Conservation (phyloP, 2,113 vertebrate genomes). For the Platycercus adscitus region DNA sequence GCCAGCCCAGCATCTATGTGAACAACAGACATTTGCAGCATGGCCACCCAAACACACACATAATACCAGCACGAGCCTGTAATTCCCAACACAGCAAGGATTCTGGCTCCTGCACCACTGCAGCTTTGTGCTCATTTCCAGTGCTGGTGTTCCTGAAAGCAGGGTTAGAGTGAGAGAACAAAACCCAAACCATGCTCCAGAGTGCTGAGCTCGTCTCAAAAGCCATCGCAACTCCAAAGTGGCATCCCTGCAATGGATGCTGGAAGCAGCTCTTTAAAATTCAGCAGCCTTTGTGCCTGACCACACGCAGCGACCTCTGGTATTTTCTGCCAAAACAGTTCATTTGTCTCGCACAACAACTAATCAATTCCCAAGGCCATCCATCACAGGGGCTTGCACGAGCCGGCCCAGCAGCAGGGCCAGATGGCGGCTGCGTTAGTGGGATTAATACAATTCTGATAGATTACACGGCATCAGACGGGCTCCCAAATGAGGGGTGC, state of each 20-base stretch:
- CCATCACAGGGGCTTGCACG: slow-evolving; percentile 84
- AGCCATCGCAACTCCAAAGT: background rate
- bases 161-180: background rate
- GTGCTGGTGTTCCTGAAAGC: accelerated
- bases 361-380: slow-evolving; percentile 96
- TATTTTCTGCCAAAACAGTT: slow-evolving; percentile 91
- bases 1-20: background rate
- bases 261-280: slow-evolving; percentile 78
- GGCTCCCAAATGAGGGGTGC: slow-evolving; percentile 11
- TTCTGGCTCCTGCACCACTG: background rate
- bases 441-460: slow-evolving; percentile 90
- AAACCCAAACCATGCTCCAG: accelerated
- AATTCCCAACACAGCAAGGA: background rate
- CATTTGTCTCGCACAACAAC: slow-evolving; percentile 92
- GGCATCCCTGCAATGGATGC: slow-evolving; percentile 58
- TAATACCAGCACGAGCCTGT: accelerated
- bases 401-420: slow-evolving; percentile 71
- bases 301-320: slow-evolving; percentile 86
- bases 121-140: background rate
- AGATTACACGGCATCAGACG: slow-evolving; percentile 78
- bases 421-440: slow-evolving; percentile 80
- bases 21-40: background rate
- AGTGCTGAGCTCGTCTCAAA: background rate
- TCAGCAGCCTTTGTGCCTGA: slow-evolving; percentile 77
- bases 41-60: background rate